Evolutionary conservation across 2,888 invertebrate species (phyloP), one percentile per base, ranked within the genome.

Genomic region (Trisateles emortualis): DNA sequence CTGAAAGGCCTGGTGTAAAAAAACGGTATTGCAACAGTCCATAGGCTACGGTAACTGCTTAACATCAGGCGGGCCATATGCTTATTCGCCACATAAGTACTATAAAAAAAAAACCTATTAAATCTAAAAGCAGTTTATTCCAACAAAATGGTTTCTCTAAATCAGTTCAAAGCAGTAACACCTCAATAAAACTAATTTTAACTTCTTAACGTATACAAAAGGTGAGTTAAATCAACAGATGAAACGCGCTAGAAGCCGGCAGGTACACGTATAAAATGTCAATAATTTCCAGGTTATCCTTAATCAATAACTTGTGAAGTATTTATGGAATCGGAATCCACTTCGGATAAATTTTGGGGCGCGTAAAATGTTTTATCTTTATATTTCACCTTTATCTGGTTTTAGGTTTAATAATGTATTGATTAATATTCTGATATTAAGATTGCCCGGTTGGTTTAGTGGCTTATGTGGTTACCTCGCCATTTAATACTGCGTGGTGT

Each of bases 261-360:
- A n/a, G n/a, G n/a, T n/a, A 26, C 32, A 32, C 24, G 41, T 36
- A 52, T 43, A 49, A 48, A 56, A 71, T 59, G 53, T 52, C 55
- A 63, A 53, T 53, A 55, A 67, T 67, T 58, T 58, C 1, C 14
- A 59, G 45, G 45, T 60, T 59, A 62, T 47, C 58, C 42, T 32
- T 64, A 54, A 63, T 72, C 66, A 59, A 68, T 73, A 64, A 61
- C 52, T 67, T 64, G 43, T 43, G 57, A 74, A 74, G 64, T 66
- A 70, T 73, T 74, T 56, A 52, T 51, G 35, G 49, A 19, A 43
- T 61, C 50, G 54, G 59, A 59, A 73, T 68, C 47, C 56, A 35
- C 51, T 64, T 56, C 48, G 39, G 52, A 53, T 53, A 56, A 61
- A 63, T 64, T 59, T 64, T 14, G 48, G 55, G n/a, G 53, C 22